Base-by-base conservation (phyloP, 1,140 invertebrate species). In the Wasmannia auropunctata region DNA sequence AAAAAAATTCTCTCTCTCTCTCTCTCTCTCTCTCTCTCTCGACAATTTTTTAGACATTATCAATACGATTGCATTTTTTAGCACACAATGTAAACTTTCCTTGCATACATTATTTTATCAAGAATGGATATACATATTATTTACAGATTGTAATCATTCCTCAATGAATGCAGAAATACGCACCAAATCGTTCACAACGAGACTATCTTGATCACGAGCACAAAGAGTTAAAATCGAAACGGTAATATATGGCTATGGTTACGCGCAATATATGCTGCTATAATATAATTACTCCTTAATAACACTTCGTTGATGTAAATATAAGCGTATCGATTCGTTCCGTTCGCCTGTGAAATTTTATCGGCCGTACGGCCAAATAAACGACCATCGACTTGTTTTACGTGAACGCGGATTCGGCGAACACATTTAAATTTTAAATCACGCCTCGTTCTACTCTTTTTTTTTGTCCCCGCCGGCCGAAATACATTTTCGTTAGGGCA, bases 361-460 rank as follows among this genome's bases (percentile, higher is more conserved):
- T 60, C 37, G 79, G 43, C 43, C 28, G 40, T 51, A 14, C 37
- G 37, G 22, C 28, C 51, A 83, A 83, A 83, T 83, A 72, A 83
- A 83, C 67, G 69, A 72, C 34, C 67, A n/a, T 46, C 54, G 79
- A 83, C 79, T 72, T 83, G 79, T 83, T 83, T 83, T 83, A 72
- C 67, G 51, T n/a, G 79, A 83, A 83, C 51, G 67, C 51, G 67
- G 67, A 83, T 72, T 74, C 79, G 37, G 11, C 69, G 51, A 58
- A 60, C 67, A 60, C 79, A 83, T 83, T 83, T 83, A 83, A 83
- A 83, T 74, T 83, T 83, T 83, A 83, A 83, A 83, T 83, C 79
- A 31, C n/a, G 67, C 67, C 51, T 28, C 51, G 37, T 58, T 58
- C 65, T 81, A 16, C 16, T 6, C 22, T 28, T 51, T 69, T 51